phyloP scores from a whole-genome alignment of 2,888 invertebrate genomes.

The Teleiodes luculella region DNA sequence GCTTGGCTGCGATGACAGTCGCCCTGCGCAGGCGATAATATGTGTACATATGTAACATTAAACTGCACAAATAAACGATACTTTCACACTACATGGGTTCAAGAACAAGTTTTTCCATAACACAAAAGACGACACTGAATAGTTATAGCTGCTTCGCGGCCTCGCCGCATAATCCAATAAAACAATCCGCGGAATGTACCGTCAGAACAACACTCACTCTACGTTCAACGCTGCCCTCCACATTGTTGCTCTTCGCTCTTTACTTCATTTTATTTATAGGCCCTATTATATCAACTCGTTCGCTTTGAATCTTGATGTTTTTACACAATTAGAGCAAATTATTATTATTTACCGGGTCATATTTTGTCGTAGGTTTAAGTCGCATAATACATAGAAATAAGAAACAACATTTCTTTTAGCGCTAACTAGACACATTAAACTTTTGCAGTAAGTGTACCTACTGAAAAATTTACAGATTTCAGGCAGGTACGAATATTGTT shows the following conservation, averaged over 20 bases:
- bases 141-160: slow-evolving; percentile 78
- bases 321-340: background rate
- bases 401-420: too few relatives aligned
- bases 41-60: slow-evolving; percentile 80
- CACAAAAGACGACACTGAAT: slow-evolving; percentile 79
- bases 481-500: too few relatives aligned
- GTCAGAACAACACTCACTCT: slow-evolving; percentile 40
- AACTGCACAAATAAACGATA: slow-evolving; percentile 77
- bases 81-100: slow-evolving; percentile 79
- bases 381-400: too few relatives aligned
- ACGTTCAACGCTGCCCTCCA: slow-evolving; percentile 24
- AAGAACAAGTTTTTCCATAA: slow-evolving; percentile 80
- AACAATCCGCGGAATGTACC: slow-evolving; percentile 75
- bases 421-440: too few relatives aligned
- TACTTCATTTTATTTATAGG: background rate
- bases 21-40: slow-evolving; percentile 67
- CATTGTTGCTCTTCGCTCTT: slow-evolving; percentile 21
- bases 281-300: background rate
- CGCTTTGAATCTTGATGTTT: background rate
- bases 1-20: slow-evolving; percentile 53
- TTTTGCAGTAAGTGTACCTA: too few relatives aligned
- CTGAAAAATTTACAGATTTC: too few relatives aligned
- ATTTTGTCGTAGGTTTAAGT: too few relatives aligned
- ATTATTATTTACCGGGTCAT: too few relatives aligned
- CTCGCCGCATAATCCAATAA: slow-evolving; percentile 78